Conservation (phyloP, 2,888 invertebrate genomes). For the Ryuthela nishihirai region DNA sequence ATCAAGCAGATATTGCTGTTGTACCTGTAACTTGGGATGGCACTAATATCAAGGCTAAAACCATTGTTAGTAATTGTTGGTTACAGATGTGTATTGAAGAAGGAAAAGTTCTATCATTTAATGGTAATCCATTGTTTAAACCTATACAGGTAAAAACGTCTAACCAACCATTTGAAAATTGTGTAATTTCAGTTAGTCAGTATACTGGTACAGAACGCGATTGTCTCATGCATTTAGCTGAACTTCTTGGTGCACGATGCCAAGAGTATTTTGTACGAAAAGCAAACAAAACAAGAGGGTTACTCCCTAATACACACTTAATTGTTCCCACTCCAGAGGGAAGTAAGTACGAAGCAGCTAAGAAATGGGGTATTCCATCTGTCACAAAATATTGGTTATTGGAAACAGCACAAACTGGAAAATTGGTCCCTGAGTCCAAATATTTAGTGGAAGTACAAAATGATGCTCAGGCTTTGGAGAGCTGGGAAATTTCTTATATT, state of each 20-base stretch:
- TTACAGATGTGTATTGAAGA: slow-evolving; percentile 54
- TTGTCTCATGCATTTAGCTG: slow-evolving; percentile 67
- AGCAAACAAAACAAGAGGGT: slow-evolving; percentile 53
- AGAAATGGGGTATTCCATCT: slow-evolving; percentile 81
- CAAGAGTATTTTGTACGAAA: slow-evolving; percentile 66
- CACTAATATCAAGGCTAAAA: slow-evolving; percentile 54
- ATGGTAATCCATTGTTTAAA: slow-evolving; percentile 46
- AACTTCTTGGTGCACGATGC: slow-evolving; percentile 67
- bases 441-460: slow-evolving; percentile 44
- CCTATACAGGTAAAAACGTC: slow-evolving; percentile 53
- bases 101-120: slow-evolving; percentile 44
- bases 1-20: slow-evolving; percentile 61
- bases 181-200: slow-evolving; percentile 74
- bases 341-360: slow-evolving; percentile 74
- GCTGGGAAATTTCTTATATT: too few species aligned
- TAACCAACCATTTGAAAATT: slow-evolving; percentile 59
- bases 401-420: slow-evolving; percentile 61
- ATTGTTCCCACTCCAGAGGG: slow-evolving; percentile 69
- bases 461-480: too few species aligned
- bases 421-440: slow-evolving; percentile 53
- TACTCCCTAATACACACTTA: slow-evolving; percentile 72
- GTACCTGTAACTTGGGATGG: slow-evolving; percentile 58
- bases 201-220: slow-evolving; percentile 69
- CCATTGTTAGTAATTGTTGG: slow-evolving; percentile 68
- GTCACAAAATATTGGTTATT: slow-evolving; percentile 73